Base-by-base conservation (phyloP, 2,797 vertebrate genomes). In the Oreortyx pictus region DNA sequence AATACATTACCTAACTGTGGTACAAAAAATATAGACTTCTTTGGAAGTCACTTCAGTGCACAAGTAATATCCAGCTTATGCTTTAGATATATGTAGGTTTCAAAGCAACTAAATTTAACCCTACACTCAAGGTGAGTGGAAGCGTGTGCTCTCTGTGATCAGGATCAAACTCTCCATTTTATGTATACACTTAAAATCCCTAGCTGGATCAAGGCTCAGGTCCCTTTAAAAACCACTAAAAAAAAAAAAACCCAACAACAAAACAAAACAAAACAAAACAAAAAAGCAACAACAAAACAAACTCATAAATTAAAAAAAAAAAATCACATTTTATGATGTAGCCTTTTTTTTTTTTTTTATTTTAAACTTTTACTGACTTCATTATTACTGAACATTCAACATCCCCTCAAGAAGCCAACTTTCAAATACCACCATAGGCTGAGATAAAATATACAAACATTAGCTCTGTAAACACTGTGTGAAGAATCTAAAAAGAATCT, bases 391-490 rank as follows among this genome's bases (percentile, higher is more conserved):
- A 91, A 84, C 76, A 89, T 90, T 94, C 78, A 86, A 43, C 39
- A 23, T 37, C 82, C n/a, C 33, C 49, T 64, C 57, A 82, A 70
- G 94, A 86, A 68, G 37, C 71, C 85, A 94, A 23, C 29, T 93
- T 82, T 49, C 86, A 92, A 94, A 73, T 73, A 88, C 23, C 15
- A 2, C 37, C n/a, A 6, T 41, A 92, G 71, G 79, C 71, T 71
- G 82, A 87, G 88, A 96, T 62, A 82, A 82, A 90, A 87, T 75
- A 78, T 47, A 92, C 67, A 92, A 91, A 93, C 77, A 74, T 94
- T 92, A 95, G 85, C 85, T 88, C 57, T 47, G 66, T 84, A 91
- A 91, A 89, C 82, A 93, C 4, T 43, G 52, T 70, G 76, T 71
- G 74, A 96, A 89, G 87, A 72, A 89, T 47, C 90, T 96, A 89